These are phyloP conservation scores for Idaea straminata DNA, from an alignment of 2,888 invertebrate species.

Conservation along the genomic window DNA sequence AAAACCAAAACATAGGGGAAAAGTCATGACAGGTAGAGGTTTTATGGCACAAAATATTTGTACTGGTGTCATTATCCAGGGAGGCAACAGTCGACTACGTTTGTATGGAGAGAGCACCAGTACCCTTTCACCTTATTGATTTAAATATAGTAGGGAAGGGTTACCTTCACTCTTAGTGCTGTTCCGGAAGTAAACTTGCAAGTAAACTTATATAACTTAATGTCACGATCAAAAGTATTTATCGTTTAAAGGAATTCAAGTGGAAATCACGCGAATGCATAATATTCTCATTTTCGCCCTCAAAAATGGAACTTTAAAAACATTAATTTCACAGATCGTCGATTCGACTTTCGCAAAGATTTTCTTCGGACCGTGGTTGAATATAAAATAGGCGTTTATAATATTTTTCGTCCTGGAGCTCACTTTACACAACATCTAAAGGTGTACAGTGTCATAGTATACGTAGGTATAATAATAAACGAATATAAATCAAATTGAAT, in stretches of 20 bases:
- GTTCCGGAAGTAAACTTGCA: too few relatives aligned
- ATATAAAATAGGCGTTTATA: conserved; percentile 26
- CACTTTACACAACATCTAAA: neutral
- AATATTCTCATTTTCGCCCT: conserved; percentile 39
- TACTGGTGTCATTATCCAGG: too few relatives aligned
- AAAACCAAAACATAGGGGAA: too few relatives aligned
- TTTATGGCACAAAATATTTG: too few relatives aligned
- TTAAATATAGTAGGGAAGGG: too few relatives aligned
- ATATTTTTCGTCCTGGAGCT: neutral
- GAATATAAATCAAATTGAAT: too few relatives aligned
- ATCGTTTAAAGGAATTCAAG: conserved; percentile 22
- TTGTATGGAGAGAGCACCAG: too few relatives aligned
- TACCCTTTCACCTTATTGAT: too few relatives aligned
- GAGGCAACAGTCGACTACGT: too few relatives aligned
- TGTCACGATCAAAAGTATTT: neutral
- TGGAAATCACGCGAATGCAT: conserved; percentile 29
- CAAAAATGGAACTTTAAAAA: conserved; percentile 42
- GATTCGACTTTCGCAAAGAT: conserved; percentile 29
- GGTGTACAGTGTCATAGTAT: too few relatives aligned
- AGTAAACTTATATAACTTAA: neutral
- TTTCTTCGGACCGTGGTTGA: conserved; percentile 24
- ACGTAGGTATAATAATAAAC: too few relatives aligned
- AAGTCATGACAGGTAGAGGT: too few relatives aligned
- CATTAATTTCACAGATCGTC: conserved; percentile 47
- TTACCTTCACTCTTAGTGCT: conserved; percentile 4